These are phyloP conservation scores for Dicerorhinus sumatrensis DNA, from an alignment of 2,113 vertebrate species.

Conservation along the genomic window DNA sequence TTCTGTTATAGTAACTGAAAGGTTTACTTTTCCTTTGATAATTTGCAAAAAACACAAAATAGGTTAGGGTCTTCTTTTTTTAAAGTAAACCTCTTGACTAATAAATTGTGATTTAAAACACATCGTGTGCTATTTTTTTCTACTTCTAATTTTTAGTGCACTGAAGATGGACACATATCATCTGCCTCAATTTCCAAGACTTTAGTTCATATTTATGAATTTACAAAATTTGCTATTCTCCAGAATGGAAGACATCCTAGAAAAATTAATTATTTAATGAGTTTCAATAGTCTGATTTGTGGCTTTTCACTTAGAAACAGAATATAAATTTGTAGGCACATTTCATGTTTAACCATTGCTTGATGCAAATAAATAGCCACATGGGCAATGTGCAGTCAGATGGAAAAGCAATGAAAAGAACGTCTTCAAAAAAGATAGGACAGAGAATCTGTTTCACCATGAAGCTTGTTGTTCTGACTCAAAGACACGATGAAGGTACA, in stretches of 20 bases:
- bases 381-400: neutral
- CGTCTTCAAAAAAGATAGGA: conserved; percentile 41
- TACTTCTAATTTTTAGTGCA: neutral
- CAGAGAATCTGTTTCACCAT: neutral
- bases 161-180: neutral
- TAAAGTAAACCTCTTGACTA: conserved; percentile 38
- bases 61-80: neutral
- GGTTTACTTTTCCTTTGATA: conserved; percentile 55
- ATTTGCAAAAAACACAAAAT: conserved; percentile 54
- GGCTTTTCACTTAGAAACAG: conserved; percentile 46
- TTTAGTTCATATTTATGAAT: conserved; percentile 50
- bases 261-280: conserved; percentile 73
- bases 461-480: conserved; percentile 5
- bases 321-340: conserved; percentile 63
- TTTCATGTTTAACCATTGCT: conserved; percentile 65
- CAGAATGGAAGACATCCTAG: conserved; percentile 49
- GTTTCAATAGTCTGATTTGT: conserved; percentile 63
- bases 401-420: conserved; percentile 39
- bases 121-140: neutral
- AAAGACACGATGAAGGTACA: neutral
- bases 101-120: conserved; percentile 55
- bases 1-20: conserved; percentile 59
- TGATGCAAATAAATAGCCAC: conserved; percentile 52
- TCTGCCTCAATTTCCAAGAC: conserved; percentile 20
- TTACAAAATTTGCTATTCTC: conserved; percentile 58